phyloP scores from a whole-genome alignment of 2,888 invertebrate species.

The Torymus auratus region DNA sequence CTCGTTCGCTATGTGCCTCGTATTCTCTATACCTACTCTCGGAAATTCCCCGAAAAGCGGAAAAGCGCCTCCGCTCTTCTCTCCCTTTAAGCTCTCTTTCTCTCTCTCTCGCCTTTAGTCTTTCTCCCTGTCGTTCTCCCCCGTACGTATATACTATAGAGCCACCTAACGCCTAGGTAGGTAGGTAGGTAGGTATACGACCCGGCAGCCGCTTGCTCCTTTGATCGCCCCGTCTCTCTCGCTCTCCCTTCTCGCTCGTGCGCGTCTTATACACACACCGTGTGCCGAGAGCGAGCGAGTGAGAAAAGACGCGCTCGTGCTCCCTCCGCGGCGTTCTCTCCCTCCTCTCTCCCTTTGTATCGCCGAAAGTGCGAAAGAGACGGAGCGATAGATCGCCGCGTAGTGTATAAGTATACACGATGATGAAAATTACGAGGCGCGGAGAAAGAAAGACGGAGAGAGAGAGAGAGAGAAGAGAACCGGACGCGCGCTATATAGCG shows the following conservation, averaged over 20 bases:
- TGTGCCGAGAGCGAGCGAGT: neutral
- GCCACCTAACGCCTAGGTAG: slow-evolving; percentile 16
- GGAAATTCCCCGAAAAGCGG: slow-evolving; percentile 48
- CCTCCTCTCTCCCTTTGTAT: neutral
- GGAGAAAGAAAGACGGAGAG: neutral
- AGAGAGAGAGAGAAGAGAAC: slow-evolving; percentile 24
- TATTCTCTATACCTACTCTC: slow-evolving; percentile 5
- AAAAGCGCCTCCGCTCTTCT: slow-evolving; percentile 28
- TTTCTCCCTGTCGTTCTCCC: neutral
- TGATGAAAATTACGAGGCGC: neutral
- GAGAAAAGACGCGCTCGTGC: neutral
- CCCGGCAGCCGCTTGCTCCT: neutral
- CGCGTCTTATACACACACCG: too few species aligned
- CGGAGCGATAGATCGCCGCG: neutral
- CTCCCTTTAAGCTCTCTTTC: neutral
- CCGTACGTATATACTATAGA: neutral
- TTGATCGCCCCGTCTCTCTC: slow-evolving; percentile 7
- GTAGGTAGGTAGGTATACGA: neutral
- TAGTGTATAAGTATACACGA: slow-evolving; percentile 8
- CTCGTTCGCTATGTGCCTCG: neutral
- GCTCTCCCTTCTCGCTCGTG: neutral
- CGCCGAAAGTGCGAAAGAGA: neutral
- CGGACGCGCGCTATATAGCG: slow-evolving; percentile 28
- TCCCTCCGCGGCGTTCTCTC: neutral
- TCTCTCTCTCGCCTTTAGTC: neutral